Conservation (phyloP, 2,113 vertebrate species). For the Nestor notabilis region DNA sequence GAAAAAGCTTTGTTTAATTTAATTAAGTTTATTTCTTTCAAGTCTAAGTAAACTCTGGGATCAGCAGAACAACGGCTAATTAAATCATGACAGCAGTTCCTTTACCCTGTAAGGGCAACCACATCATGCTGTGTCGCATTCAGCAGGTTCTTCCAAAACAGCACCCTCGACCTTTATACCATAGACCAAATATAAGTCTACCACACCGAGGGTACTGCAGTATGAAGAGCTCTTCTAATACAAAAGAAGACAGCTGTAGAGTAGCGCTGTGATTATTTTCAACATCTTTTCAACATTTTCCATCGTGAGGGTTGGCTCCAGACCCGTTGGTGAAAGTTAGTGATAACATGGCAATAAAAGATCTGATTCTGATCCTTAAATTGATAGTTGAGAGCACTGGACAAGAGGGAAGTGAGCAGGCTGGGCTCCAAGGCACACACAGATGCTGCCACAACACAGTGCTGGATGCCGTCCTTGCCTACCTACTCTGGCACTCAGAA, state of each 20-base stretch:
- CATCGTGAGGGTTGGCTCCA: background rate
- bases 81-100: conserved; percentile 44
- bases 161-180: background rate
- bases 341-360: background rate
- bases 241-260: background rate
- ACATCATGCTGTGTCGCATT: background rate
- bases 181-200: background rate
- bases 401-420: background rate
- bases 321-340: background rate
- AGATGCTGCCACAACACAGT: background rate
- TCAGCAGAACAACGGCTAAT: conserved; percentile 54
- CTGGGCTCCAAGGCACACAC: background rate
- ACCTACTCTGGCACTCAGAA: background rate
- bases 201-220: background rate
- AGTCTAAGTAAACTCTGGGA: conserved; percentile 53
- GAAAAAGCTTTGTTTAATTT: conserved; percentile 46
- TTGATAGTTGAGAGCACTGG: background rate
- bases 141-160: conserved; percentile 15
- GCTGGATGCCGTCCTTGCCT: background rate
- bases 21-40: conserved; percentile 73
- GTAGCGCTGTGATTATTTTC: background rate
- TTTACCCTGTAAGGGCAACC: background rate
- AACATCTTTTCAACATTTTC: background rate
- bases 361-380: background rate
- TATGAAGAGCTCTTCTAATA: background rate